Evolutionary conservation across 2,113 vertebrate genomes (phyloP), one percentile per base, ranked within the genome.

Genomic region (Tachuris rubrigastra): DNA sequence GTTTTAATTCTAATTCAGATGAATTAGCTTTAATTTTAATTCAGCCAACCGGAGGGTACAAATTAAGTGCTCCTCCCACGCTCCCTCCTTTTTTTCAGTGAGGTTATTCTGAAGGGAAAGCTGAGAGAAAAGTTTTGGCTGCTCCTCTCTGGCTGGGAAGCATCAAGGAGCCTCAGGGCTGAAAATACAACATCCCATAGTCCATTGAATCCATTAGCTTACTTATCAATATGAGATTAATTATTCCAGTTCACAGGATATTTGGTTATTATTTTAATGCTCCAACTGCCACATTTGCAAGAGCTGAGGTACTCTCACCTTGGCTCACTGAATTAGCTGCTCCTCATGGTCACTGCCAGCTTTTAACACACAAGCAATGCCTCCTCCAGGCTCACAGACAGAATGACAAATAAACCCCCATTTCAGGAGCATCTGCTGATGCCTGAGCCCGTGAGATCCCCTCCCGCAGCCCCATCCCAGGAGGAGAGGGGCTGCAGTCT

Each of bases 161-260:
- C 59, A 89, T 16, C 86, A 86, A 74, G 60, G 17, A 42, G 24
- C 27, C 73, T n/a, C 80, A 89, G 56, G 37, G 52, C 42, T 92
- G 56, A 77, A 95, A 77, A 81, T 46, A 52, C 39, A 95, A 65
- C 86, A 85, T 86, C 88, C 83, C 53, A 88, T 60, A 96, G 63
- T 66, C 83, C 85, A 92, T 30, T 92, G 49, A 94, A 65, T 49
- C 86, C 86, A 89, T 95, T 89, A 95, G 50, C 52, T 95, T 90
- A 67, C 50, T 87, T 95, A 95, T 71, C 91, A 95, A 93, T 31
- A 42, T 25, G 83, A 95, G 76, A 95, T 95, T 92, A 90, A 87
- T 96, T 89, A 92, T 78, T 92, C 56, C 93, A 89, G 80, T 71
- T 95, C 91, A 78, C 18, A 9, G 66, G 65, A 60, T 46, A 58